Conservation (phyloP, 2,113 vertebrate genomes). For the Phylloscopus trochiloides region DNA sequence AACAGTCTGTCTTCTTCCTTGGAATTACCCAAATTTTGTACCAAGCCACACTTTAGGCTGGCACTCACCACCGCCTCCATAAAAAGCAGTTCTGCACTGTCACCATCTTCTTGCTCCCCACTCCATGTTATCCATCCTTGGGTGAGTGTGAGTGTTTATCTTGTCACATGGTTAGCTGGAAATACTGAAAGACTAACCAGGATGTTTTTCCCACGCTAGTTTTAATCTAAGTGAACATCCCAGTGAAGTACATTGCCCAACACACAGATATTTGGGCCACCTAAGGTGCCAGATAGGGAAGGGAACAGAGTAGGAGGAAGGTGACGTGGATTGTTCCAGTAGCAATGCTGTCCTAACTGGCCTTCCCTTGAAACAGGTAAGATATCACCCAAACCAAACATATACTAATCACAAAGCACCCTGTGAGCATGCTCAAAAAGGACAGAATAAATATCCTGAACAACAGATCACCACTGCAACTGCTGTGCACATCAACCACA, state of each 20-base stretch:
- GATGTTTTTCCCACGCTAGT: background rate
- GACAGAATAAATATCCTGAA: background rate
- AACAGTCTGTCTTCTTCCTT: background rate
- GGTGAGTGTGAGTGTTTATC: fast-evolving
- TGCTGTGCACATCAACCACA: background rate
- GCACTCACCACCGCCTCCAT: background rate
- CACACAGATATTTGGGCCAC: background rate
- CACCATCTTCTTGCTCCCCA: background rate
- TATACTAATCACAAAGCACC: background rate
- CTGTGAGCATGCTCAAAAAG: background rate
- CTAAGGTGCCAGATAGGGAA: background rate
- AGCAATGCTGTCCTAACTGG: background rate
- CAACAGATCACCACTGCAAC: background rate
- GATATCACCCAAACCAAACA: background rate
- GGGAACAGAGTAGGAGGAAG: background rate
- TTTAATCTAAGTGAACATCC: background rate
- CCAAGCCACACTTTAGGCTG: background rate
- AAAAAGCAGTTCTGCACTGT: background rate
- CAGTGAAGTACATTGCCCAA: background rate
- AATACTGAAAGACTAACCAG: background rate
- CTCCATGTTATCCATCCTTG: background rate
- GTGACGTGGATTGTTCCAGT: background rate
- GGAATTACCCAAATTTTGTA: background rate
- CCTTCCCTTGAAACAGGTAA: background rate
- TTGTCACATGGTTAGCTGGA: background rate